Evolutionary conservation across 30 jellyfish, hydroid and myxozoan genomes (phyloP), one percentile per base, ranked within the genome.

Genomic region (Aurelia coerulea): DNA sequence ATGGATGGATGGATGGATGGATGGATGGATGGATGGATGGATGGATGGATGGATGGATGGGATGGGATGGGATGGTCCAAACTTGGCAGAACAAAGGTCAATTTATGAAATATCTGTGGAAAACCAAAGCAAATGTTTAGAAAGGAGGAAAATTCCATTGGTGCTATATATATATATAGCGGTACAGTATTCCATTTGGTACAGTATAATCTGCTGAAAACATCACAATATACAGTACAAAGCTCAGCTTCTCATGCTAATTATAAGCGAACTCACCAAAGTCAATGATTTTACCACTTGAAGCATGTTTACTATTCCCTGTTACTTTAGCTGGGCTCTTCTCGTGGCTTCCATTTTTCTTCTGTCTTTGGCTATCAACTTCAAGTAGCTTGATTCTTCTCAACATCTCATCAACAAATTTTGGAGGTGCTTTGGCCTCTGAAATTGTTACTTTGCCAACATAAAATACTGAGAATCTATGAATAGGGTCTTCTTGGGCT

Each of bases 371-470:
- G 51, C 37, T 60, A 29, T 69, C 84, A 54, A 51, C 79, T 50
- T 83, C 92, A 23, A 67, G 50, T 18, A 68, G 64, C 88, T 84
- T 84, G 67, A 94, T 85, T 19, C 74, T 83, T 83, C 87, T 82
- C 58, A 94, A 23, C 78, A 94, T 91, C 16, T 88, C 95, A 83
- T 94, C 99, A 32, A 94, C 81, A 79, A 88, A 85, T 56, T 94
- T 74, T 17, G 97, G 96, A 13, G 99, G 99, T 33, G 99, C 96
- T 59, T 88, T 88, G 13, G 97, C 97, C 73, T 94, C 97, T 23
- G 95, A 84, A 17, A 94, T 83, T 10, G 97, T 83, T 65, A 94
- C 99, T 79, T 89, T 94, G 34, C 99, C 99, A 83, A 94, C 92
- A 85, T 94, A 94, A 73, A 83, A 94, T 19, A 94, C 97, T 16